These are phyloP conservation scores for Pelobates fuscus DNA, from an alignment of 2,113 vertebrate genomes.

Conservation along the genomic window DNA sequence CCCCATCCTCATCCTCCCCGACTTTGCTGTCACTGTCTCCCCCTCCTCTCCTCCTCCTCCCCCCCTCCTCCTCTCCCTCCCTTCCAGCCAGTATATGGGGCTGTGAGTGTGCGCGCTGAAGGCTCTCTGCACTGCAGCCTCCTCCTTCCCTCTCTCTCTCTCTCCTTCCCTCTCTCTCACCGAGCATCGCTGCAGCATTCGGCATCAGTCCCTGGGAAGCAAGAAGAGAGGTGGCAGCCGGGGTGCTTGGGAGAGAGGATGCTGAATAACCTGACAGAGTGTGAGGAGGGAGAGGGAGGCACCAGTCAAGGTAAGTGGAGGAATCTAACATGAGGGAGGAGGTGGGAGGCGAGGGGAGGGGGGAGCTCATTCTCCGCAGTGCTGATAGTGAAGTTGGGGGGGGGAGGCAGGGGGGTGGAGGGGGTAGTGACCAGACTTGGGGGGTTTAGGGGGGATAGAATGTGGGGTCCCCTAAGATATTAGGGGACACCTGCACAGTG, in stretches of 20 bases:
- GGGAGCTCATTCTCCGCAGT: constrained; percentile 54
- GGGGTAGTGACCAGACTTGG: constrained; percentile 22
- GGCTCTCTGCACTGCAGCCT: constrained; percentile 85
- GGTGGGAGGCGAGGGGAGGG: constrained; percentile 40
- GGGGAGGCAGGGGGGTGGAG: too few relatives aligned
- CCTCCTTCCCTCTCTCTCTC: constrained; percentile 65
- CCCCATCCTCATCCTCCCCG: constrained; percentile 45
- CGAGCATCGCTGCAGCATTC: constrained; percentile 64
- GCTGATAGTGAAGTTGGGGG: constrained; percentile 43
- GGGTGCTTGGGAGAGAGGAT: constrained; percentile 66
- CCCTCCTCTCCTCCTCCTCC: too few relatives aligned
- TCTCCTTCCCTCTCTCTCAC: constrained; percentile 45
- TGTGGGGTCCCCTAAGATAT: constrained; percentile 43
- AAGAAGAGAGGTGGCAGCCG: constrained; percentile 54
- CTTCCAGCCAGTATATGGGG: constrained; percentile 59
- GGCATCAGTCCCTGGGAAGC: constrained; percentile 50
- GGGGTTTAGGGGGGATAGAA: constrained; percentile 16
- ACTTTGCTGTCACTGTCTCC: background rate
- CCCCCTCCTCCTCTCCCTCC: constrained; percentile 22
- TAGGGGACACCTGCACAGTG: constrained; percentile 3
- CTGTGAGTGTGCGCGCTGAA: constrained; percentile 71
- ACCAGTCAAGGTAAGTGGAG: constrained; percentile 89
- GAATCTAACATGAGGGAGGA: constrained; percentile 57
- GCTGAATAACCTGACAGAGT: constrained; percentile 96
- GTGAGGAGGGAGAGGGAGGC: constrained; percentile 91